These are phyloP conservation scores for Cyphomyrus plagiostoma DNA, from an alignment of 2,113 vertebrate species.

Conservation along the genomic window DNA sequence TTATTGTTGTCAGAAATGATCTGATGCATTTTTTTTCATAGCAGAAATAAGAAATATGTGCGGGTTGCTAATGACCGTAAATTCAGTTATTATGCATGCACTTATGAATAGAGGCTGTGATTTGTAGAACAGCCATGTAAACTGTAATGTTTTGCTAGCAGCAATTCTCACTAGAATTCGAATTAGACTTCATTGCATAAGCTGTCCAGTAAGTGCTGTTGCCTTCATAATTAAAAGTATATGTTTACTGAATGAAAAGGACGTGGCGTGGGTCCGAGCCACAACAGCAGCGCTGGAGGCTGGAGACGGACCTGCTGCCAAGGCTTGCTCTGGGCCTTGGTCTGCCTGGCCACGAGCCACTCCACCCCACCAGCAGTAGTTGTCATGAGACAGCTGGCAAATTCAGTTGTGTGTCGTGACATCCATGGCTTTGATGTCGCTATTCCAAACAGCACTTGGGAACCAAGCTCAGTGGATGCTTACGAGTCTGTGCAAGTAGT, in stretches of 20 bases:
- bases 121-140: not conserved
- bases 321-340: not conserved
- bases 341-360: not conserved
- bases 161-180: not conserved
- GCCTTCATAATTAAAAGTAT: constrained; percentile 7
- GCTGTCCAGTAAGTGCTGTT: not conserved
- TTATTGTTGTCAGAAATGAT: not conserved
- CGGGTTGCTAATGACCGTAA: not conserved
- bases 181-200: not conserved
- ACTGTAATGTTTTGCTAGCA: not conserved
- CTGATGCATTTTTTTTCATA: not conserved
- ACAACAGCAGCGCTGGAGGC: not conserved
- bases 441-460: not conserved
- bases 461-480: not conserved
- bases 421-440: not conserved
- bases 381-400: not conserved
- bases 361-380: not conserved
- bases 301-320: not conserved
- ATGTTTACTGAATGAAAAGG: not conserved
- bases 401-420: not conserved
- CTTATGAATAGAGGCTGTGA: not conserved
- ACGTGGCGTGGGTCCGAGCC: not conserved
- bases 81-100: not conserved
- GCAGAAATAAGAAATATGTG: not conserved
- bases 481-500: not conserved